Conservation (phyloP, 2,797 vertebrate genomes). For the Gymnoscopelus microlampas region DNA sequence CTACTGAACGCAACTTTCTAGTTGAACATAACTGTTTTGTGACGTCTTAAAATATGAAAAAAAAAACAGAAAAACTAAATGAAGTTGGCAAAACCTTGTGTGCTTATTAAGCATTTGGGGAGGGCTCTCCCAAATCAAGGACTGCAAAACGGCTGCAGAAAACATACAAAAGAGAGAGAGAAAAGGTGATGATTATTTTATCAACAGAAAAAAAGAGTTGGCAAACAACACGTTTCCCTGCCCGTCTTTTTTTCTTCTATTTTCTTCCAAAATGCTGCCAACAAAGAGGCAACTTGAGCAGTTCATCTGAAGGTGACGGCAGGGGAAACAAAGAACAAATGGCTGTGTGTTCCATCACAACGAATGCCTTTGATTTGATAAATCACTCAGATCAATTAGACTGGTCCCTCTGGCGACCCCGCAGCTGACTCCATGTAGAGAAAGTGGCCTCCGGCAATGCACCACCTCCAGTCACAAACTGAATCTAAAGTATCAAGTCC, state of each 20-base stretch:
- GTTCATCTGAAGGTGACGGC: conserved; percentile 15
- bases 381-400: conserved; percentile 11
- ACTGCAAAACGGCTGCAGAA: conserved; percentile 27
- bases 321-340: conserved; percentile 43
- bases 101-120: conserved; percentile 10
- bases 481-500: conserved; percentile 45
- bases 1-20: no score
- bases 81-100: conserved; percentile 10
- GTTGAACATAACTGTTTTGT: no score
- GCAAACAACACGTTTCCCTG: conserved; percentile 25
- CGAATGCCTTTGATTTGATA: conserved; percentile 9
- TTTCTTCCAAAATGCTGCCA: conserved; percentile 28
- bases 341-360: conserved; percentile 50
- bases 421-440: conserved; percentile 44
- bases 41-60: background rate
- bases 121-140: conserved; percentile 25
- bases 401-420: conserved; percentile 36
- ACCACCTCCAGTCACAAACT: conserved; percentile 69
- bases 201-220: conserved; percentile 31
- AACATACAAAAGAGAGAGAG: conserved; percentile 45
- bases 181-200: conserved; percentile 19
- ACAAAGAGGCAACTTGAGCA: conserved; percentile 38
- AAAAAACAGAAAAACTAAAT: background rate
- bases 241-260: background rate
- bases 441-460: conserved; percentile 48